Base-by-base conservation (phyloP, 2,797 vertebrate species). In the Peromyscus nudipes region DNA sequence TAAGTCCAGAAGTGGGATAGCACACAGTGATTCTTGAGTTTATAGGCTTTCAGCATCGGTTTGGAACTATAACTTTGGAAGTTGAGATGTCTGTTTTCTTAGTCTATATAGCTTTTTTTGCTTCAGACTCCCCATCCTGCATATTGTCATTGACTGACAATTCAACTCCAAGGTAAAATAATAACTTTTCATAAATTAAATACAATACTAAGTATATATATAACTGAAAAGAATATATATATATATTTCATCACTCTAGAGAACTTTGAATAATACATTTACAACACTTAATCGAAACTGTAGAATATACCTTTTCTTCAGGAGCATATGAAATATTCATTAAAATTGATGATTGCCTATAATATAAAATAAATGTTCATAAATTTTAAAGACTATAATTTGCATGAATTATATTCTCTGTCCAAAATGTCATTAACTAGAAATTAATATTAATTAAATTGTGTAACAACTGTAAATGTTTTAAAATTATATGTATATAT, bases 361-460 rank as follows among this genome's bases (percentile, higher is more conserved):
- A 85, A 67, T 85, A 67, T 85, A 85, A 85, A 67, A 85, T 85
- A 85, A 85, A 85, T 85, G 83, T 67, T 67, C 83, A 85, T 85
- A 85, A 85, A 85, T 85, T 49, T 85, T 85, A 85, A 85, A 67
- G 83, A n/a, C 49, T 67, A 67, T 85, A 67, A 85, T 85, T 85
- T 85, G 19, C 43, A 85, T 49, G 19, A 67, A 85, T 85, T 67
- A 85, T 85, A 49, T 67, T 85, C 40, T 85, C 64, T 67, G 19
- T 85, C 64, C 12, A 79, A 67, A 49, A 16, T 67, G 21, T 52
- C 64, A 85, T 85, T 85, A 52, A 85, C 43, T 67, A 67, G 29
- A 52, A 67, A 85, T 52, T 67, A 85, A 85, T 85, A 49, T 85
- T 85, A 67, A 75, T 2, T 11, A 88, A 52, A 92, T 67, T 37